Percentiles rank a stretch among this genome's conserved stretches.
These are phyloP conservation scores for Torymus aiolomorphi DNA, from an alignment of 2,888 invertebrate species.

Conservation along the genomic window DNA sequence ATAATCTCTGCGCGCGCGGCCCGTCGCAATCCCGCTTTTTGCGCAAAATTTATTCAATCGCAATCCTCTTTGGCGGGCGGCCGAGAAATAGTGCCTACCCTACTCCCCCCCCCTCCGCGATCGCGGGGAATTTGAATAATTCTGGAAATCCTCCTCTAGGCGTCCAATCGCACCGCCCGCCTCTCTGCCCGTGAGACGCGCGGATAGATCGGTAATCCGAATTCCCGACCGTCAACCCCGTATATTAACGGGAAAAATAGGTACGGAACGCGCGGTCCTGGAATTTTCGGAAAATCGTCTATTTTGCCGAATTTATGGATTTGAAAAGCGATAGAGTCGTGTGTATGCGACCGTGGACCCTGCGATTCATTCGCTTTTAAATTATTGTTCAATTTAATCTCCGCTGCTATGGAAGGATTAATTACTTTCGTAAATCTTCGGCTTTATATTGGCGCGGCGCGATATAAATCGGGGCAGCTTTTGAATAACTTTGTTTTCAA, in stretches of 20 bases:
- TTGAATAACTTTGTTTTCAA: too few species aligned
- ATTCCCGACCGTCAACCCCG: conserved; percentile 14
- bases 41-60: conserved; percentile 14
- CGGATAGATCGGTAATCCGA: conserved; percentile 15
- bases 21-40: background rate
- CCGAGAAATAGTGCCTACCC: too few species aligned
- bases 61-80: background rate
- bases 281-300: background rate
- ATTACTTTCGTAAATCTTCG: too few species aligned
- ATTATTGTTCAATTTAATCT: too few species aligned
- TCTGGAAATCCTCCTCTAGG: conserved; percentile 13
- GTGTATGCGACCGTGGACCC: background rate
- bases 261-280: too few species aligned
- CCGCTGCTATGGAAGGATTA: too few species aligned
- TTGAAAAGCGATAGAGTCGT: background rate
- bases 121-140: conserved; percentile 36
- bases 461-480: too few species aligned
- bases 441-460: too few species aligned
- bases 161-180: background rate
- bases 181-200: background rate
- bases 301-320: conserved; percentile 14
- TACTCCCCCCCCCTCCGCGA: background rate
- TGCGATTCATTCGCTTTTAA: too few species aligned
- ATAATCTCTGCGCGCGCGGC: background rate
- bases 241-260: conserved; percentile 28